Conservation (phyloP, 1,140 invertebrate genomes). For the Brachionus calyciflorus region DNA sequence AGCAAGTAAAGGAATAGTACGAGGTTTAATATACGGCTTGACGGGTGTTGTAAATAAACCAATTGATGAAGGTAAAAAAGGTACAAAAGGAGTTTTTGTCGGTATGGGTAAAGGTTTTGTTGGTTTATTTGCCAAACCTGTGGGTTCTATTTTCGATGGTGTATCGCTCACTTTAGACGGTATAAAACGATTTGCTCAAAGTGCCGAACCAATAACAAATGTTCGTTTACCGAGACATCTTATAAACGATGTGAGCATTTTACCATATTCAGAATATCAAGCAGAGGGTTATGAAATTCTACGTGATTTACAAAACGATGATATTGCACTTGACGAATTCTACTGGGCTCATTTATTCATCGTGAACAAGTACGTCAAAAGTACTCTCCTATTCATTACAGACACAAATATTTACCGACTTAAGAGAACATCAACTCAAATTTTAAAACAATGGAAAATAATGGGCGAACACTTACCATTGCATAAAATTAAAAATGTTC, state of each 20-base stretch:
- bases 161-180: not conserved
- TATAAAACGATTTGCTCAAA: constrained; percentile 30
- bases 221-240: constrained; percentile 33
- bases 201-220: constrained; percentile 19
- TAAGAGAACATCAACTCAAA: constrained; percentile 28
- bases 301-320: constrained; percentile 33
- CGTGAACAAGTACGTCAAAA: not conserved
- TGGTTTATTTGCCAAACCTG: constrained; percentile 11
- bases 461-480: not conserved
- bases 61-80: not conserved
- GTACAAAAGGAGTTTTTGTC: not conserved
- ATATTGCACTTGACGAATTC: constrained; percentile 31
- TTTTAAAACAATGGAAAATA: constrained; percentile 36
- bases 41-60: constrained; percentile 11
- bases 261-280: constrained; percentile 43
- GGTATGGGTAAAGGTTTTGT: constrained; percentile 39
- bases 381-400: constrained; percentile 8
- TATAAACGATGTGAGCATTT: constrained; percentile 16
- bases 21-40: not conserved
- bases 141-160: constrained; percentile 3
- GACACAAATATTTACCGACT: constrained; percentile 7
- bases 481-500: not conserved
- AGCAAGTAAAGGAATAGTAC: constrained; percentile 22
- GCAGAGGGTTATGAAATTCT: constrained; percentile 44
- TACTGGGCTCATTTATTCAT: constrained; percentile 42